Base-by-base conservation (phyloP, 2,113 vertebrate species). In the Zosterops hypoxanthus region DNA sequence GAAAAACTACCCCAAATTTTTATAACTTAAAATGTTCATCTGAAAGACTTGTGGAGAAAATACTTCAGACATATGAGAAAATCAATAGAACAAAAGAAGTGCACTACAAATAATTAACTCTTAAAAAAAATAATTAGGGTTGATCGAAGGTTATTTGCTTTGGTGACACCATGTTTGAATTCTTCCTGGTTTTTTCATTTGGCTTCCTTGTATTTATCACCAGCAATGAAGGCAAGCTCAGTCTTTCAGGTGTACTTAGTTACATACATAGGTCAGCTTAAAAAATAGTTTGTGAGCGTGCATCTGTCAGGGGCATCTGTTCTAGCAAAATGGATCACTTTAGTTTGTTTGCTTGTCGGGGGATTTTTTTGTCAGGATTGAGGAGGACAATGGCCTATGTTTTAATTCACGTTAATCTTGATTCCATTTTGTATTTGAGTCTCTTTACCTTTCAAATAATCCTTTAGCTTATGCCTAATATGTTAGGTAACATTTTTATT, bases 331-430 rank as follows among this genome's bases (percentile, higher is more conserved):
- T 50, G 10, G 7, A 71, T 86, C 25, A 8, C 39, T 66, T 76
- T 10, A 20, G 5, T 41, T 65, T 70, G 6, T 47, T 94, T 24
- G 9, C 31, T 66, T 79, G 4, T 39, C 11, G 22, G n/a, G 10
- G 1, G 4, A 41, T 11, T 31, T 29, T 57, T 46, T n/a, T 19
- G 8, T 28, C 0, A 0, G 17, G n/a, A 11, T 8, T 41, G 26
- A 28, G 17, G 11, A 10, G 26, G 17, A 3, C 15, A 41, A 22
- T 19, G 8, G 18, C 26, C 9, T 84, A 0, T 61, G 3, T 53
- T 82, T 76, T 50, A 20, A 52, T 88, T 70, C 15, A 31, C n/a
- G 11, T 71, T 76, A 44, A 26, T 68, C 26, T 46, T 60, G 25
- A 60, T 83, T 72, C 68, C 4, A 5, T 63, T 28, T 33, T 72